Conservation (phyloP, 2,113 vertebrate genomes). For the Excalfactoria chinensis region DNA sequence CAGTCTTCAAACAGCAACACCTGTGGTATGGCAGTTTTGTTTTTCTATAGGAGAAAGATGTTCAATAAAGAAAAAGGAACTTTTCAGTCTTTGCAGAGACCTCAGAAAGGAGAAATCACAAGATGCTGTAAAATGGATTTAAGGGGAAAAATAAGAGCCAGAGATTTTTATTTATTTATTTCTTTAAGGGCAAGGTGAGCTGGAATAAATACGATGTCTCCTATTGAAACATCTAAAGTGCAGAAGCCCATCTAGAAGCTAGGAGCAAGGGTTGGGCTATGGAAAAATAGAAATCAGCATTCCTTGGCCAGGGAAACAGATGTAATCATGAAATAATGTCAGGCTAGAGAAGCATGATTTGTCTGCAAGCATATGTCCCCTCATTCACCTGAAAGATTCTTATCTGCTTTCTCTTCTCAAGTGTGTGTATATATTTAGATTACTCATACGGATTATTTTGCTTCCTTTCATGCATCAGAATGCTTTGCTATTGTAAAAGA, state of each 20-base stretch:
- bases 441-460: constrained; percentile 39
- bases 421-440: constrained; percentile 8
- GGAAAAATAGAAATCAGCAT: constrained; percentile 46
- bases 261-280: constrained; percentile 10
- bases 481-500: constrained; percentile 2
- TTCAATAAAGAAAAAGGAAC: background rate
- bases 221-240: background rate
- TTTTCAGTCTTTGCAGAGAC: background rate
- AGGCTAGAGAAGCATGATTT: background rate
- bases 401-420: constrained; percentile 49
- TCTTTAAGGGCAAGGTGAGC: background rate
- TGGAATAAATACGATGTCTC: background rate
- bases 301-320: constrained; percentile 38
- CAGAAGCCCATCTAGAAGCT: constrained; percentile 10
- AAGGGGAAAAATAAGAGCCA: background rate
- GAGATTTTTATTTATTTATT: background rate
- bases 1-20: background rate
- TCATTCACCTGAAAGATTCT: constrained; percentile 52
- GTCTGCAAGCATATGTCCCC: constrained; percentile 28
- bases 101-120: background rate
- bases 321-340: constrained; percentile 15
- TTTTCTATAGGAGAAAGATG: background rate
- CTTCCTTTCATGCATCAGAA: constrained; percentile 32
- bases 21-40: background rate
- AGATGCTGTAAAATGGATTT: background rate